These are phyloP conservation scores for Hirtodrosophila cameraria DNA, from an alignment of 2,888 invertebrate genomes.

Conservation along the genomic window DNA sequence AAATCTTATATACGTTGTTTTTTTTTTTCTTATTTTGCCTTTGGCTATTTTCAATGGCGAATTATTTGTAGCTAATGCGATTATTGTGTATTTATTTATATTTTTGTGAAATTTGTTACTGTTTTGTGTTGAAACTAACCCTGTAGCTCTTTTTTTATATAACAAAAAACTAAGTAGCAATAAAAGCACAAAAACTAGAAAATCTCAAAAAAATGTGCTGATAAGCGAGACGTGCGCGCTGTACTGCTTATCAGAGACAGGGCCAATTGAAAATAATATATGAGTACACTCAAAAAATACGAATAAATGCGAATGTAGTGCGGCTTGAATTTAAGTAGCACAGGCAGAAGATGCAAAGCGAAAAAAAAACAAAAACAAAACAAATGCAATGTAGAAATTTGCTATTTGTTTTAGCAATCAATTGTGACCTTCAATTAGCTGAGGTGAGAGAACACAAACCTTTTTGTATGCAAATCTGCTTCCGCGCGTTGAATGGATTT, in stretches of 20 bases:
- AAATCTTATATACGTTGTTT: constrained; percentile 9
- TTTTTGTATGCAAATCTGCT: constrained; percentile 11
- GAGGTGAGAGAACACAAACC: constrained; percentile 49
- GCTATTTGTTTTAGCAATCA: constrained; percentile 3
- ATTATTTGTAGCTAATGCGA: not conserved
- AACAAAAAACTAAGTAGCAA: constrained; percentile 22
- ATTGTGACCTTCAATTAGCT: constrained; percentile 51
- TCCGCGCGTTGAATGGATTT: not conserved
- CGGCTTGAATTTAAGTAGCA: constrained; percentile 4
- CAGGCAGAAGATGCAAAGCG: not conserved
- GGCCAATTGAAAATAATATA: not conserved
- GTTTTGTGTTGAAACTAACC: not conserved
- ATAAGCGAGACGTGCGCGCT: constrained; percentile 26
- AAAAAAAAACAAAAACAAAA: not conserved
- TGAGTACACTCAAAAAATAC: constrained; percentile 16
- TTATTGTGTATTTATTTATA: not conserved
- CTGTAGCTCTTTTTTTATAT: constrained; percentile 26
- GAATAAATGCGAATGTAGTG: not conserved
- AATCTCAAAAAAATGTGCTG: constrained; percentile 28
- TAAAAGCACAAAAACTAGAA: constrained; percentile 9
- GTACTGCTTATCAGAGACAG: constrained; percentile 16
- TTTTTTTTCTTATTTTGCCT: constrained; percentile 12
- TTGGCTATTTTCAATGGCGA: not conserved
- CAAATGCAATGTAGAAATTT: constrained; percentile 10
- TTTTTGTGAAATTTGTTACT: not conserved